Evolutionary conservation across 2,888 invertebrate species (phyloP), one percentile per base, ranked within the genome.

Genomic region (Ophion ventricosus): DNA sequence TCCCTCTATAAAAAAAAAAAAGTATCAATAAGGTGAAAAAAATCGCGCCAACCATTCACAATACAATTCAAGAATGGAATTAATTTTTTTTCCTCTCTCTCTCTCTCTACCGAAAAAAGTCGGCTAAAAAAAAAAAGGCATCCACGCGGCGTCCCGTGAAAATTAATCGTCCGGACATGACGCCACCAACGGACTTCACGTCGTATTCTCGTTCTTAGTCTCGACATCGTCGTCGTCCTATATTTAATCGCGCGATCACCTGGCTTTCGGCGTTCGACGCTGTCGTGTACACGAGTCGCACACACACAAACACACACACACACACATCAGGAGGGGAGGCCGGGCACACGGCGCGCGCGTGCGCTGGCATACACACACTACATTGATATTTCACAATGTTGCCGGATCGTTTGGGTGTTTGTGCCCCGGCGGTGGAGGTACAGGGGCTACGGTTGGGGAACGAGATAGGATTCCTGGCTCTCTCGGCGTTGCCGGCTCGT

Each of bases 191-290:
- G 83, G 49, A 79, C 70, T 78, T 67, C 74, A n/a, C 78, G 78
- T 82, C 49, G 77, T 73, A 43, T 56, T 59, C 64, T 43, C 59
- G 75, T 72, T 75, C 35, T 63, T 59, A 43, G 72, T 69, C 73
- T 54, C 69, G 59, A 80, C 61, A 72, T 61, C 76, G 70, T 56
- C 80, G 78, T 63, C 76, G 87, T 89, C 89, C 90, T 90, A 90
- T 89, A 90, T 90, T 90, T 91, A 90, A 91, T 90, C 89, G 86
- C 87, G 84, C 87, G 84, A 89, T 89, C 90, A 91, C 90, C 91
- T 91, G 91, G 89, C 87, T 87, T 88, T 87, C 67, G 86, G 84
- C 87, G 77, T 67, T 56, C 14, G n/a, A 56, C 35, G 66, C 40
- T 35, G 7, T 70, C 54, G 70, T 57, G 61, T 66, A 25, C 20